Percentiles rank a stretch among this genome's conserved stretches.
Evolutionary conservation across 2,113 vertebrate genomes (phyloP).

Genomic region (Cochlearius cochlearius): DNA sequence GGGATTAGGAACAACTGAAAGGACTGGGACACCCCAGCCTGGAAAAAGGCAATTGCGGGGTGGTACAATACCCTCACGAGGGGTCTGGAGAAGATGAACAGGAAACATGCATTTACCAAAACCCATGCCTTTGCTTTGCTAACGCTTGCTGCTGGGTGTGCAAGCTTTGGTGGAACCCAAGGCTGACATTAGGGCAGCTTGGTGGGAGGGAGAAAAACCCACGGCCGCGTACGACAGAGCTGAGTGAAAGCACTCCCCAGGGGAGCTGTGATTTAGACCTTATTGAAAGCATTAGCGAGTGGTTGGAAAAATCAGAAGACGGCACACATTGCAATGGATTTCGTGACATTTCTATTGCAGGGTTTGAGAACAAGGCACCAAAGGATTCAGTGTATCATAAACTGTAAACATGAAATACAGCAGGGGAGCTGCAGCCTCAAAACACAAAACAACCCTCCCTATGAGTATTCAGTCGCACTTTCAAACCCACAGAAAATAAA

Average conservation of each 20-base stretch:
- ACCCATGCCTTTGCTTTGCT: background rate
- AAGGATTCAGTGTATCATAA: background rate
- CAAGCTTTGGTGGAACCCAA: background rate
- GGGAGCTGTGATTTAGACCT: conserved; percentile 1
- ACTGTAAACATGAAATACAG: conserved; percentile 30
- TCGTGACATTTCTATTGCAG: conserved; percentile 19
- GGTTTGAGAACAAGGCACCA: background rate
- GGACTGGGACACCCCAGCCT: background rate
- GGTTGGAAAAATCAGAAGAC: background rate
- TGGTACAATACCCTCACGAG: background rate
- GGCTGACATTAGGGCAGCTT: background rate
- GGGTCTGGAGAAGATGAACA: background rate
- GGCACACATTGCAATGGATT: background rate
- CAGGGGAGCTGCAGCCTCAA: conserved; percentile 31
- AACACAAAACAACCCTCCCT: conserved; percentile 15
- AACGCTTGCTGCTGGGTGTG: background rate
- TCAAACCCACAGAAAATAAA: background rate
- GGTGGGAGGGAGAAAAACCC: background rate
- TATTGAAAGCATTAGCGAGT: background rate
- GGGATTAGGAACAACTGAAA: background rate
- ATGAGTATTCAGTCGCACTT: background rate
- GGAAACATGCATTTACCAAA: background rate
- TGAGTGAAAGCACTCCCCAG: background rate
- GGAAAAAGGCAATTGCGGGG: background rate
- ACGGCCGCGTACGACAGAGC: accelerated